Percentiles rank a stretch among this genome's conserved stretches.
Conservation (phyloP, 2,797 vertebrate species). For the Melanotaenia pygmaea region DNA sequence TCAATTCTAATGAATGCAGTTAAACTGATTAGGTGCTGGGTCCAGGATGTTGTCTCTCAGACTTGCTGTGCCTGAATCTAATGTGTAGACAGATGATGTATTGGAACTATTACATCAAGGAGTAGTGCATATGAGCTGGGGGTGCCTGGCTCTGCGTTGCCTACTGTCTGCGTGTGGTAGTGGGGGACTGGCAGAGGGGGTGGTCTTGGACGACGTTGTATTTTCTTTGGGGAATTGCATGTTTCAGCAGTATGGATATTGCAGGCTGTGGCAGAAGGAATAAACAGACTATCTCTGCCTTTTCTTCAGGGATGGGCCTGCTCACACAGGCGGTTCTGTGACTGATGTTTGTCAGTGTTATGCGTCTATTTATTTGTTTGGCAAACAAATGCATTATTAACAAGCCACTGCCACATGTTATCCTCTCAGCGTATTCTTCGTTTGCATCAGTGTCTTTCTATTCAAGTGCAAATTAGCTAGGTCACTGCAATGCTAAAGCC, state of each 20-base stretch:
- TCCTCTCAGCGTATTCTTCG: conserved; percentile 55
- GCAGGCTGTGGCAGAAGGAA: conserved; percentile 77
- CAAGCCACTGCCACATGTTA: conserved; percentile 69
- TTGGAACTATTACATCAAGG: conserved; percentile 71
- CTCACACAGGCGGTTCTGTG: conserved; percentile 72
- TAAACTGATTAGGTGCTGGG: conserved; percentile 68
- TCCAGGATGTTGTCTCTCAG: conserved; percentile 57
- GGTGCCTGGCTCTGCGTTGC: conserved; percentile 50
- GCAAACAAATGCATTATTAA: conserved; percentile 82
- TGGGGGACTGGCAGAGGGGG: conserved; percentile 16
- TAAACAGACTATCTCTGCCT: conserved; percentile 76
- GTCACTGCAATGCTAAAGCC: conserved; percentile 36
- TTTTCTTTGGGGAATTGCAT: conserved; percentile 79
- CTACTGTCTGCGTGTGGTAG: conserved; percentile 53
- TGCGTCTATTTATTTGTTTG: conserved; percentile 79
- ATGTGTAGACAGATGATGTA: conserved; percentile 75
- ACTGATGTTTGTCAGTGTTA: conserved; percentile 81
- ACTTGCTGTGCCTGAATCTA: conserved; percentile 67
- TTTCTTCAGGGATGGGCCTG: conserved; percentile 74
- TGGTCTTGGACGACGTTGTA: conserved; percentile 61
- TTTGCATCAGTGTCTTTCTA: conserved; percentile 57
- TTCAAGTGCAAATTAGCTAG: conserved; percentile 71
- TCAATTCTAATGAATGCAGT: conserved; percentile 69
- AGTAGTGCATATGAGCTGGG: conserved; percentile 59
- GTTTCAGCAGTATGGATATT: conserved; percentile 81